Base-by-base conservation (phyloP, 1,140 invertebrate genomes). In the Polypedilum pembai region DNA sequence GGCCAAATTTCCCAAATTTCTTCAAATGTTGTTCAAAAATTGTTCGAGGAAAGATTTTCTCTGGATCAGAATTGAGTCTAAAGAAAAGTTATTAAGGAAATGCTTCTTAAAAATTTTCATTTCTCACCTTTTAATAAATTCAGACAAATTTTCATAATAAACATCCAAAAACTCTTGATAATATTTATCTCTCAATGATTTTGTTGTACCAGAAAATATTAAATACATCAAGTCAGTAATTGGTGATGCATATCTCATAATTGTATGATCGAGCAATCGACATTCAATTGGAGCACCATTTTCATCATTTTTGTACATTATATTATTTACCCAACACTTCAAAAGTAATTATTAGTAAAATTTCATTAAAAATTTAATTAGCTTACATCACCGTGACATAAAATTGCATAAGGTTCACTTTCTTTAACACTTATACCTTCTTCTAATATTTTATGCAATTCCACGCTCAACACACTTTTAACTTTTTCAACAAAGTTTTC, bases 181-280 rank as follows among this genome's bases (percentile, higher is more conserved):
- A 76, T 87, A 78, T 18, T 82, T 76, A 18, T 78, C 75, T 4
- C 86, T 79, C 24, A 87, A 80, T 7, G 81, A 75, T 74, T 82
- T 78, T 21, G 85, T 83, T 0, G 86, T 85, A 74, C 84, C 84
- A 76, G 84, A 83, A 75, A 85, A 88, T 2, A 89, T 78, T 75
- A 85, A 87, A 76, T 88, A 87, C 0, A 84, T 83, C 69, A 89
- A 76, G 75, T 89, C 87, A 1, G 83, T 84, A 1, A 86, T 83
- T 4, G 87, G 87, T 2, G 87, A 88, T 1, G 84, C 84, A 73
- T 85, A 84, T 7, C 85, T 80, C 15, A 82, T 80, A 8, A 88
- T 78, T 78, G 88, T 87, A 78, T 85, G 86, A 76, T 89, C 88
- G 15, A 88, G 76, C 0, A 86, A 76, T n/a, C 82, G 78, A 17